Percentiles rank a stretch among this genome's conserved stretches.
phyloP scores from a whole-genome alignment of 2,888 invertebrate genomes.

The Erannis defoliaria region DNA sequence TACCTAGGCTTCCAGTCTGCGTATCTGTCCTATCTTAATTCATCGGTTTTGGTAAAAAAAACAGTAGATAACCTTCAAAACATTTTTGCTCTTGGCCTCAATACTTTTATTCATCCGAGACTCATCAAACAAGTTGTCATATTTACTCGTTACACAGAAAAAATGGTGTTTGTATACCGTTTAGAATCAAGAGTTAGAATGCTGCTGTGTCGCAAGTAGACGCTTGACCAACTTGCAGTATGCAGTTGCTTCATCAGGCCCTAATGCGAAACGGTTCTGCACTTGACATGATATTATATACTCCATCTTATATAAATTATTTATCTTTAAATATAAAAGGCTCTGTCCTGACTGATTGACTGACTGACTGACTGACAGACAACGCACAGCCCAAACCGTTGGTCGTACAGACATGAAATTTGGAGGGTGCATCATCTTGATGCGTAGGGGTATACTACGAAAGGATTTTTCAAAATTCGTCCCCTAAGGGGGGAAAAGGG shows the following conservation, averaged over 20 bases:
- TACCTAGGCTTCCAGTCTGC: no score
- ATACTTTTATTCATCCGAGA: slow-evolving; percentile 9
- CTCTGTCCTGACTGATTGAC: no score
- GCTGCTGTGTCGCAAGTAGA: slow-evolving; percentile 40
- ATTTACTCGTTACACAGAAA: slow-evolving; percentile 28
- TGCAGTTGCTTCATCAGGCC: slow-evolving; percentile 42
- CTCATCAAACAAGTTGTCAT: slow-evolving; percentile 24
- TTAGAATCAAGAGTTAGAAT: slow-evolving; percentile 43
- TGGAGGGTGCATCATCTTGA: no score
- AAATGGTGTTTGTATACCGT: slow-evolving; percentile 38
- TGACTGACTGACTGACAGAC: no score
- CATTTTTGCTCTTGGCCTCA: slow-evolving; percentile 15
- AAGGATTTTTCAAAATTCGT: no score
- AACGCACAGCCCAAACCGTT: no score
- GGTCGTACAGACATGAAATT: no score
- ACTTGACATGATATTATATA: slow-evolving; percentile 8
- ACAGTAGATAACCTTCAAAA: slow-evolving; percentile 7
- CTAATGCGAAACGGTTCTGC: slow-evolving; percentile 29
- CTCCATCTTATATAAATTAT: no score
- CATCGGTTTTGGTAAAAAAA: neutral
- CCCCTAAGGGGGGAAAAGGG: no score
- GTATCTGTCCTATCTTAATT: no score
- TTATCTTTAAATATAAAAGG: no score
- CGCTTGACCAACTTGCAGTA: slow-evolving; percentile 44
- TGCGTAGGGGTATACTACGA: no score